Conservation (phyloP, 2,797 vertebrate species). For the Cynopterus sphinx region DNA sequence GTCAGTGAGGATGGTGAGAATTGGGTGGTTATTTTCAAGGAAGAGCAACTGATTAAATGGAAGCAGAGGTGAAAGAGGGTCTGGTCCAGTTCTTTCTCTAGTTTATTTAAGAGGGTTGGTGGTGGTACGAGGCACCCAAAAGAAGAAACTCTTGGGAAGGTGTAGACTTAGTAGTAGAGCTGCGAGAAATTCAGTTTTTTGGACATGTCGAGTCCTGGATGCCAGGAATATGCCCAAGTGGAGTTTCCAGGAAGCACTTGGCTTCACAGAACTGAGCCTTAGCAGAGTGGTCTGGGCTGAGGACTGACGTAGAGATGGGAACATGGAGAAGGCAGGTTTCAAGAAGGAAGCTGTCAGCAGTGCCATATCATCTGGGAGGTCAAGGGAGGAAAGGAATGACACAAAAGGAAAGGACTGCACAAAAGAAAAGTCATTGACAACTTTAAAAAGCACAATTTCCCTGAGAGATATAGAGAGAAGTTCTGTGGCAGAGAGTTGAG, state of each 20-base stretch:
- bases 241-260: neutral
- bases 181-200: neutral
- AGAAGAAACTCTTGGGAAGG: neutral
- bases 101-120: neutral
- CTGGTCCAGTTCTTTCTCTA: neutral
- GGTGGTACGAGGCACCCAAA: neutral
- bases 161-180: neutral
- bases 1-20: neutral
- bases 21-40: neutral
- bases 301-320: neutral
- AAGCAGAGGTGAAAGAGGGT: too few species aligned
- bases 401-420: neutral
- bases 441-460: neutral
- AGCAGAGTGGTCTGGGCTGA: neutral
- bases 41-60: neutral
- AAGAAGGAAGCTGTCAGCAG: neutral
- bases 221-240: rapidly evolving
- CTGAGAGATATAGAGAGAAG: neutral
- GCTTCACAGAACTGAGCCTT: neutral
- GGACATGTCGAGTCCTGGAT: neutral
- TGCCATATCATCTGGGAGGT: neutral
- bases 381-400: neutral
- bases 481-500: neutral
- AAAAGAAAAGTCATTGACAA: neutral
- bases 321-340: neutral